Base-by-base conservation (phyloP, 2,113 vertebrate species). In the Rafetus swinhoei region DNA sequence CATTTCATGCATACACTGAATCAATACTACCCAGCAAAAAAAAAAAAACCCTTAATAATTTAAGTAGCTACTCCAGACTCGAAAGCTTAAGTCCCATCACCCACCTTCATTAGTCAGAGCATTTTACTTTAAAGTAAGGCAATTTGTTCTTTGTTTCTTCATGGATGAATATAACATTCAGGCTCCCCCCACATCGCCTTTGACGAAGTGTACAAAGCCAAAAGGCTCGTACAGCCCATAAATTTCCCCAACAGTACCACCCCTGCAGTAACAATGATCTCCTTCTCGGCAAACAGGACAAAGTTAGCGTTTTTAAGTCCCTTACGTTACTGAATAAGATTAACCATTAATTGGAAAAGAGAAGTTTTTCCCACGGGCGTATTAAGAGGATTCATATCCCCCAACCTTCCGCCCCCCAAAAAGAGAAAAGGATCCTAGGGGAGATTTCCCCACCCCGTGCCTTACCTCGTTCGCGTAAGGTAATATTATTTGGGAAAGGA, bases 131-230 rank as follows among this genome's bases (percentile, higher is more conserved):
- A 93, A 97, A 97, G 97, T 97, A 86, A 93, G 87, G 96, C 97
- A 96, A 95, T 95, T 96, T 97, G 94, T 95, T 98, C 97, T 97
- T 97, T 98, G 97, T 98, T 94, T 98, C 96, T 94, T 95, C 96
- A 96, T 92, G 96, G 96, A 97, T 92, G 95, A 91, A 96, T 87
- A 93, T 96, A 90, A 82, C 94, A 92, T 84, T 88, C 82, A 74
- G 88, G 85, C 69, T 24, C 32, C 6, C 90, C 82, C 95, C 90
- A 50, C 82, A 50, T 45, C 91, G 95, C 93, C 95, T 92, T 90
- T 92, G 96, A 96, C 96, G 91, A 96, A 96, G 94, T 92, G 94
- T 97, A 97, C 96, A 97, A 97, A 97, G 97, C 97, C 96, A 15
- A 93, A 96, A 95, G 87, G 80, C 94, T 92, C 88, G 82, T 86